phyloP scores from a whole-genome alignment of 1,140 invertebrate species.

The Penaeus chinensis region DNA sequence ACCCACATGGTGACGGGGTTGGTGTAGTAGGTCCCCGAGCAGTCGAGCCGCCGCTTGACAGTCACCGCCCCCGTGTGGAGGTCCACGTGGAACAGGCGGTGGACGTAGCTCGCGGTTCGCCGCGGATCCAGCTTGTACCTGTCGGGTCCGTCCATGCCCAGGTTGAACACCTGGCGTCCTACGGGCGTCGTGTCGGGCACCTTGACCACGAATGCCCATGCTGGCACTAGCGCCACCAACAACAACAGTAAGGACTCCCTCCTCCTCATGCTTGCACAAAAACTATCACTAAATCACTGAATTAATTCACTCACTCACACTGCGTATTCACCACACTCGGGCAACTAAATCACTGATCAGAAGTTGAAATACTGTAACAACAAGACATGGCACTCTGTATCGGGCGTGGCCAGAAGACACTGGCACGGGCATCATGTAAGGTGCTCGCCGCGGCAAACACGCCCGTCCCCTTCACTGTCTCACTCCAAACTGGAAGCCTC shows the following conservation, averaged over 20 bases:
- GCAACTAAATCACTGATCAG: background rate
- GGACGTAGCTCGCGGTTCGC: conserved; percentile 83
- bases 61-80: conserved; percentile 80
- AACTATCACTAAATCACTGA: conserved; percentile 37
- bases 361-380: background rate
- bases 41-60: conserved; percentile 78
- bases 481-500: conserved; percentile 26
- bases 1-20: conserved; percentile 87
- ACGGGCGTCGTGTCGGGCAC: conserved; percentile 60
- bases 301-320: background rate
- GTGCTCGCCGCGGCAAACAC: background rate
- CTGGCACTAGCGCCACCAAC: conserved; percentile 50
- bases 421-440: conserved; percentile 36
- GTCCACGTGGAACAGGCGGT: conserved; percentile 81
- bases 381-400: conserved; percentile 5
- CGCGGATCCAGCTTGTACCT: conserved; percentile 82
- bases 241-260: conserved; percentile 51
- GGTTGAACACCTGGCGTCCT: conserved; percentile 52
- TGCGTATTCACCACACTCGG: conserved; percentile 13
- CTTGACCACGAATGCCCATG: conserved; percentile 50
- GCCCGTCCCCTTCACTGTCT: conserved; percentile 30
- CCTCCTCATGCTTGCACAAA: conserved; percentile 53
- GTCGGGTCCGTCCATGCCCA: conserved; percentile 57
- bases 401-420: conserved; percentile 32
- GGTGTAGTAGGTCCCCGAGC: conserved; percentile 84